Percentiles rank a stretch among this genome's conserved stretches.
Evolutionary conservation across 2,888 invertebrate species (phyloP).

Genomic region (Aphelenchoides bicaudatus): DNA sequence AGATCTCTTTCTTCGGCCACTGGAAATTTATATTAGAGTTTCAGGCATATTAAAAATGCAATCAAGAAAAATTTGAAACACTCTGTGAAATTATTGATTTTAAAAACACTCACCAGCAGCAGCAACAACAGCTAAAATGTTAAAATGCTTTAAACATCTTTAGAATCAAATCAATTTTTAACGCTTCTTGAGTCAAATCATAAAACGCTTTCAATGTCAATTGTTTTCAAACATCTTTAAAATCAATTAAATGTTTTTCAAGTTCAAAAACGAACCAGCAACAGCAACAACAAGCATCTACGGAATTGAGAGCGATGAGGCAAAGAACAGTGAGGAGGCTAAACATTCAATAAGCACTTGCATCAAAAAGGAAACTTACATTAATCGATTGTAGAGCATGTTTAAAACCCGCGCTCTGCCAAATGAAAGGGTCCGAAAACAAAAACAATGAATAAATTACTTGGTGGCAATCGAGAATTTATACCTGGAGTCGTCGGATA

Average conservation of each 20-base stretch:
- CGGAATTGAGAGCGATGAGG: background rate
- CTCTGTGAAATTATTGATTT: too few relatives aligned
- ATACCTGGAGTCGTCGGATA: background rate
- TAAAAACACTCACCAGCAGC: too few relatives aligned
- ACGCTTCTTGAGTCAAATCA: background rate
- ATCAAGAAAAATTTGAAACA: too few relatives aligned
- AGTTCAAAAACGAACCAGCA: slow-evolving; percentile 3
- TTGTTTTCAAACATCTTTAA: background rate
- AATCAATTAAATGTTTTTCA: too few relatives aligned
- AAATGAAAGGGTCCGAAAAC: background rate
- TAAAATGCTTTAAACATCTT: background rate
- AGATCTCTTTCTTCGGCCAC: background rate
- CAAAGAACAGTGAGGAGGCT: slow-evolving; percentile 9
- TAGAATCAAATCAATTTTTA: background rate
- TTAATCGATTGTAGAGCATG: background rate
- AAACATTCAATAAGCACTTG: background rate
- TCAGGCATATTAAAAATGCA: background rate
- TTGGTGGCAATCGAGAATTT: background rate
- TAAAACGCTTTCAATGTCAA: background rate
- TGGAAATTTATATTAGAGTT: background rate
- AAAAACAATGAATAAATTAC: background rate
- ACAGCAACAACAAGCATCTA: slow-evolving; percentile 8
- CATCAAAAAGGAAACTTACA: slow-evolving; percentile 5
- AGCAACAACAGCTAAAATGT: slow-evolving; percentile 4
- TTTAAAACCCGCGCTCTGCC: background rate